Evolutionary conservation across 1,140 invertebrate genomes (phyloP).

Genomic region (Drosophila seguyi): DNA sequence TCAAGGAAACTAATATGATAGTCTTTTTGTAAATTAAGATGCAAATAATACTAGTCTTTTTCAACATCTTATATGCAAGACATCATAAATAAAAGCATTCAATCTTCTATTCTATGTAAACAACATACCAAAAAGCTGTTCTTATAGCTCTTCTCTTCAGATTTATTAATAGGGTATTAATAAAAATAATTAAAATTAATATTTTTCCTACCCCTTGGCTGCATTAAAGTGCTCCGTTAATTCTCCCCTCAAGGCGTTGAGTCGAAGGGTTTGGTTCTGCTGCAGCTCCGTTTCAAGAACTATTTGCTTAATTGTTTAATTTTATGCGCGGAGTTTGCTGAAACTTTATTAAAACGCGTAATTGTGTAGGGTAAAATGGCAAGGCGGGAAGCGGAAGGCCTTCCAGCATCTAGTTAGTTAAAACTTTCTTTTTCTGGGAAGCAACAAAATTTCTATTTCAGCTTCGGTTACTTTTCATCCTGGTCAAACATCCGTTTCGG

Average conservation of each 20-base stretch:
- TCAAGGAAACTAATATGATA: too few species aligned
- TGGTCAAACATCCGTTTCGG: constrained; percentile 46
- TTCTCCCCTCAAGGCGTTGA: not conserved
- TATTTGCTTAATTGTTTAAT: constrained; percentile 66
- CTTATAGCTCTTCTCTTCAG: too few species aligned
- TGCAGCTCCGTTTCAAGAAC: constrained; percentile 27
- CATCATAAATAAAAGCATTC: too few species aligned
- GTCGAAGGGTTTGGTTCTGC: not conserved
- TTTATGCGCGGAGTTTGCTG: constrained; percentile 48
- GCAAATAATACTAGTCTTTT: too few species aligned
- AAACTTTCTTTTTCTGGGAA: constrained; percentile 29
- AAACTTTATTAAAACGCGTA: constrained; percentile 55
- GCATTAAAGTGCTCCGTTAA: not conserved
- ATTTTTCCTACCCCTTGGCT: not conserved
- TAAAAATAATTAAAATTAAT: not conserved
- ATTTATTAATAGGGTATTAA: too few species aligned
- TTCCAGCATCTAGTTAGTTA: constrained; percentile 35
- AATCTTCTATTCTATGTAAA: too few species aligned
- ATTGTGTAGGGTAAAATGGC: constrained; percentile 4
- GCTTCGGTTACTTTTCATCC: constrained; percentile 21
- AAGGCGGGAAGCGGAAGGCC: constrained; percentile 6
- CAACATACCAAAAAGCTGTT: too few species aligned
- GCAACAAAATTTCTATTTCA: constrained; percentile 15
- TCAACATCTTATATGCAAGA: too few species aligned
- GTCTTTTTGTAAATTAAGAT: too few species aligned